Evolutionary conservation across 1,140 invertebrate species (phyloP), one percentile per base, ranked within the genome.

Genomic region (Zaprionus taronus): DNA sequence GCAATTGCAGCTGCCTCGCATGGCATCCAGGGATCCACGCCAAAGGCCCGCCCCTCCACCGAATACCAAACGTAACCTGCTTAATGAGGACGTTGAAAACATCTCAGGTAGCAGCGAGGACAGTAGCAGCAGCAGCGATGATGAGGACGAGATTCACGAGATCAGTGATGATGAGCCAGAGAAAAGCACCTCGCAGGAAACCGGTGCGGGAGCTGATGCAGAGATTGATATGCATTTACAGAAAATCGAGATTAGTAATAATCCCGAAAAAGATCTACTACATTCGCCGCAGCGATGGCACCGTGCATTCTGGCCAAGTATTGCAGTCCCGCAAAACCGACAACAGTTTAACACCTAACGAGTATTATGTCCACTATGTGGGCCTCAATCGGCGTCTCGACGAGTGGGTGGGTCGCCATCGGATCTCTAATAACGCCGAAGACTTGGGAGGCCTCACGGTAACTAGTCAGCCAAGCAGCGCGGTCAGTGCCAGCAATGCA

Each of bases 311-410:
- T 62, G 98, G 97, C 24, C 97, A 98, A 94, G 96, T 99, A 63
- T 97, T 99, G 76, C 97, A 98, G 89, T 96, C 96, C n/a, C 94
- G 98, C 80, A 96, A 95, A 84, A 97, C 96, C 93, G 96, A 97
- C 68, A 93, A 95, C 31, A 95, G 96, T 83, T 94, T 94, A 61
- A 26, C 51, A 3, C 95, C 95, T 77, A 96, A 96, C 92, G 98
- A 99, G 92, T 99, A 98, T 93, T 99, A 99, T 94, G 98, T 99
- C 11, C 98, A 99, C 93, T 99, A 98, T 94, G 97, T 98, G 93
- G 98, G 98, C 9, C 97, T 97, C 83, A 99, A 99, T 92, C 94
- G 98, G 79, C 95, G 99, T 76, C 94, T 99, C 82, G 99, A 99
- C 93, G 98, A 99, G 94, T 99, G 99, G 98, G 97, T 99, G 63